A percentile compares a stretch with the other conserved stretches of the same genome.
phyloP scores from a whole-genome alignment of 2,797 vertebrate species.

The Paedocypris micromegethes region DNA sequence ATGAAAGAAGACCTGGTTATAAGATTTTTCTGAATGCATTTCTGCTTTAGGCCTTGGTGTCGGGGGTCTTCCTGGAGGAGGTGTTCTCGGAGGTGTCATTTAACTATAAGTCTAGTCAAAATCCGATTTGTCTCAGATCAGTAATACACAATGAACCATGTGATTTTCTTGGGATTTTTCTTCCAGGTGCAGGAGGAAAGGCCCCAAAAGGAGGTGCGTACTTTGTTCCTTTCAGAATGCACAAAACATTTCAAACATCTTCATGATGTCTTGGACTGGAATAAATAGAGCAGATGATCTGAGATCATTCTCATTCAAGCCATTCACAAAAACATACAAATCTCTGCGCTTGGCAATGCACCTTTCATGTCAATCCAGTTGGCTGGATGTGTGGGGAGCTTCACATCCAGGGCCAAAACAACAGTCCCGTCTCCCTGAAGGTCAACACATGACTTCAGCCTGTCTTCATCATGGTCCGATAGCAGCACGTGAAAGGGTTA shows the following conservation, averaged over 20 bases:
- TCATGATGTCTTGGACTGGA: background rate
- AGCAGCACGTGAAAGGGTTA: slow-evolving; percentile 57
- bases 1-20: background rate
- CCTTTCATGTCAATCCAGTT: slow-evolving; percentile 56
- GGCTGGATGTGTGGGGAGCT: slow-evolving; percentile 10
- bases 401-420: slow-evolving; percentile 42
- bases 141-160: background rate
- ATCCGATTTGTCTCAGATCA: background rate
- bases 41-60: slow-evolving; percentile 42
- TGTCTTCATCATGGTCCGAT: slow-evolving; percentile 57
- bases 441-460: slow-evolving; percentile 44
- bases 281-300: background rate
- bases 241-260: background rate
- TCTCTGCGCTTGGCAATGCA: slow-evolving; percentile 36
- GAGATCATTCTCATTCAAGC: slow-evolving; percentile 14
- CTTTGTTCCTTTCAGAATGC: background rate
- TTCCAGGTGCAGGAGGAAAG: slow-evolving; percentile 58
- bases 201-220: slow-evolving; percentile 55
- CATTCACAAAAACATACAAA: slow-evolving; percentile 16
- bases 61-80: slow-evolving; percentile 40
- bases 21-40: background rate
- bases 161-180: background rate
- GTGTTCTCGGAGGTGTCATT: slow-evolving; percentile 43
- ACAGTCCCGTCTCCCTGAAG: slow-evolving; percentile 29
- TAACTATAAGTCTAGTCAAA: background rate